phyloP scores from a whole-genome alignment of 2,113 vertebrate species.

The Cercopithecus mona region DNA sequence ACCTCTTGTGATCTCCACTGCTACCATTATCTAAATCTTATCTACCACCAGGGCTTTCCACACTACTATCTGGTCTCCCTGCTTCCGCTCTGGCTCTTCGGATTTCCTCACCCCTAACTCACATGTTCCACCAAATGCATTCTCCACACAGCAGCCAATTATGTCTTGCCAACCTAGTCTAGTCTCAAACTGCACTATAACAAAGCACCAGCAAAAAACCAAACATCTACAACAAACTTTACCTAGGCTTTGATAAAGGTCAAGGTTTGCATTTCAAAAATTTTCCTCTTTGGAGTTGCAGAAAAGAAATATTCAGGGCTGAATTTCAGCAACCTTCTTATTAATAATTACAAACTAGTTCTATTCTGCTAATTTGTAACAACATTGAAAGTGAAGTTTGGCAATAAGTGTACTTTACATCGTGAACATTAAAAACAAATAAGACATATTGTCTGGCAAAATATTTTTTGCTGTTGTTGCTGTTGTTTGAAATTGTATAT shows the following conservation, averaged over 20 bases:
- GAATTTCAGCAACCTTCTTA: neutral
- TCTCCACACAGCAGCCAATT: neutral
- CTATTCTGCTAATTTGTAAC: neutral
- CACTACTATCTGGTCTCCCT: neutral
- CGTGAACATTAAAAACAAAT: neutral
- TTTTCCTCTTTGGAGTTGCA: slow-evolving; percentile 9
- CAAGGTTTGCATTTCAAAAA: slow-evolving; percentile 44
- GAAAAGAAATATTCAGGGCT: neutral
- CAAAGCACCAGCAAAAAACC: neutral
- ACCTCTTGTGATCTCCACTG: neutral
- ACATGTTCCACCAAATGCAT: neutral
- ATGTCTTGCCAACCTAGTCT: neutral
- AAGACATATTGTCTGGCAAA: neutral
- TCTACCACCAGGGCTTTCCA: neutral
- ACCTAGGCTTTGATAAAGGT: slow-evolving; percentile 19
- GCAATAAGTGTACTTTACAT: slow-evolving; percentile 7
- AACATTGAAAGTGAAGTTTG: neutral
- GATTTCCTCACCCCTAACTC: neutral
- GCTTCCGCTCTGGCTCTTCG: neutral
- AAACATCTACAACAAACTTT: neutral
- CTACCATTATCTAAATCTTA: neutral
- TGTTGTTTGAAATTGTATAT: neutral
- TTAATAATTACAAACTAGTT: neutral
- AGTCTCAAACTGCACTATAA: neutral
- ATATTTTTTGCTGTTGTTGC: neutral